phyloP scores from a whole-genome alignment of 35 echinoderm and acorn worm species.

The Nesometra sesokonis region DNA sequence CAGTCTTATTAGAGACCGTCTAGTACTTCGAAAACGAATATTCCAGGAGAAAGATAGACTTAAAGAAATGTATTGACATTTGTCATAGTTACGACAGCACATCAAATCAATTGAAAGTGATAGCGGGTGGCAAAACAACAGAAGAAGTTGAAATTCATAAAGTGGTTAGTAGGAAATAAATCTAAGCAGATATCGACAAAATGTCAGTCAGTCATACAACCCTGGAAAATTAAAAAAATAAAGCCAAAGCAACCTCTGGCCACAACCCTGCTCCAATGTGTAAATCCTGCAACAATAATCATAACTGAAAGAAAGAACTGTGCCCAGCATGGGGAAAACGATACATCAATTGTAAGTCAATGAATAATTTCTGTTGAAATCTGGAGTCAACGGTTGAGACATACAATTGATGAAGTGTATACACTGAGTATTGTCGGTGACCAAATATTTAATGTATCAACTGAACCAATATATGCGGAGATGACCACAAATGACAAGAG shows the following conservation, averaged over 20 bases:
- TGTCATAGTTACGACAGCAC: slow-evolving; percentile 9
- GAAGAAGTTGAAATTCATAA: background rate
- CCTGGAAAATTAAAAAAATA: background rate
- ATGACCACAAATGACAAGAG: too few relatives aligned
- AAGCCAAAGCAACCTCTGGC: too few relatives aligned
- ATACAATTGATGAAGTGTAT: too few relatives aligned
- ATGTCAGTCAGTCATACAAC: background rate
- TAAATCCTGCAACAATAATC: slow-evolving; percentile 4
- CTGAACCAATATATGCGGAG: too few relatives aligned
- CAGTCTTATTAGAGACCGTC: background rate
- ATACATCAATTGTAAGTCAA: background rate
- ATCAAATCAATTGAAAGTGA: background rate
- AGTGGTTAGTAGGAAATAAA: background rate
- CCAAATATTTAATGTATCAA: too few relatives aligned
- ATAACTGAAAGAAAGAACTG: background rate
- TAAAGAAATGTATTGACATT: slow-evolving; percentile 19
- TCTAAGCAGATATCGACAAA: background rate
- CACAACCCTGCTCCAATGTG: background rate
- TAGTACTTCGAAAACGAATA: background rate
- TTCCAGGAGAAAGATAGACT: background rate
- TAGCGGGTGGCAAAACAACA: background rate
- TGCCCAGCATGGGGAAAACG: slow-evolving; percentile 22
- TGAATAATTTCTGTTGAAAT: slow-evolving; percentile 2
- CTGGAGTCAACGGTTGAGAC: too few relatives aligned
- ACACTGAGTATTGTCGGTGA: too few relatives aligned